Conservation (phyloP, 2,113 vertebrate genomes). For the Alethe diademata region DNA sequence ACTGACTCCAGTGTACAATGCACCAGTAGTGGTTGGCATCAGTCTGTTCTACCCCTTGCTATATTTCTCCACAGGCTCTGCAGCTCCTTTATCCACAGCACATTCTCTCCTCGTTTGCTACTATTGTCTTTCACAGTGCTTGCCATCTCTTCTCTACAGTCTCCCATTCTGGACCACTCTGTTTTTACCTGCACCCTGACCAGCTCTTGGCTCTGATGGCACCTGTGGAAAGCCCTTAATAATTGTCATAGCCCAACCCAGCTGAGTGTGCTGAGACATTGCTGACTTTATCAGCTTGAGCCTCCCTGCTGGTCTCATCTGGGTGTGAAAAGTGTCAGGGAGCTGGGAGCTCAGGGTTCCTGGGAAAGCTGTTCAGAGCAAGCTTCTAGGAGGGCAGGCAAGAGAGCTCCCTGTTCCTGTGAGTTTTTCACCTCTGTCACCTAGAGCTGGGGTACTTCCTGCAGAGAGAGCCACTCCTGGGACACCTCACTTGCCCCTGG, state of each 20-base stretch:
- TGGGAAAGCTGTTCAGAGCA: neutral
- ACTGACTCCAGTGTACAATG: neutral
- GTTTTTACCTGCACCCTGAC: neutral
- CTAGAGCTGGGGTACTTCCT: neutral
- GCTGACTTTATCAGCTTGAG: neutral
- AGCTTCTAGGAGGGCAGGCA: neutral
- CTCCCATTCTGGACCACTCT: neutral
- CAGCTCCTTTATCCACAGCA: neutral
- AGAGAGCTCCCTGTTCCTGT: neutral
- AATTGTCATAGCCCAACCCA: fast-evolving
- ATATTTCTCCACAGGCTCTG: fast-evolving
- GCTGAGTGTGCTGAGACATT: neutral
- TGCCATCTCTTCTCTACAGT: neutral
- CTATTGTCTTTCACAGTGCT: neutral
- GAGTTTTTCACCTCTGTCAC: neutral
- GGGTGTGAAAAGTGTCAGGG: neutral
- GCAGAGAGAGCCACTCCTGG: fast-evolving
- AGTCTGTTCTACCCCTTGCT: neutral
- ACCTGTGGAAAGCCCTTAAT: neutral
- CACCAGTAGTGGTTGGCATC: neutral
- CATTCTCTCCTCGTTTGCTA: neutral
- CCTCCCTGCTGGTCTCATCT: neutral
- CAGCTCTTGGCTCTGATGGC: neutral
- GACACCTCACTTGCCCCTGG: neutral
- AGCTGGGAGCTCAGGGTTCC: neutral